A percentile compares a stretch with the other conserved stretches of the same genome.
Evolutionary conservation across 2,797 vertebrate genomes (phyloP).

Genomic region (Chromobotia macracanthus): DNA sequence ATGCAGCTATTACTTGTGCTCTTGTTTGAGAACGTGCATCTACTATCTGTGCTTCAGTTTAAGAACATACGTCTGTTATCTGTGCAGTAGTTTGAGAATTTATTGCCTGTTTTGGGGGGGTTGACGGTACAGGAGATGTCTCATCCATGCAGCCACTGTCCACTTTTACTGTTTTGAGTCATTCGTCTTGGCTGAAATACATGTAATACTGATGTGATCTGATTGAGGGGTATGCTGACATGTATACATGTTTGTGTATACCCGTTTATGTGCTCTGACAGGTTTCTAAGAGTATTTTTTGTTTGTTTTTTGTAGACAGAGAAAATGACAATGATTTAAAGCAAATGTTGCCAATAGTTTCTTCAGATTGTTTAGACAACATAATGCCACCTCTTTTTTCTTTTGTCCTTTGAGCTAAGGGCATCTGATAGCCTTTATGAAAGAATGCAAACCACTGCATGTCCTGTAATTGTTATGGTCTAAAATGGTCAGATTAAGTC

Average conservation of each 20-base stretch:
- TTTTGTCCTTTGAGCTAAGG: slow-evolving; percentile 61
- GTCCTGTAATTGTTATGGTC: slow-evolving; percentile 49
- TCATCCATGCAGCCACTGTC: background rate
- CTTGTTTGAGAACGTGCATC: background rate
- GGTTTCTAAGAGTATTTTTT: slow-evolving; percentile 1
- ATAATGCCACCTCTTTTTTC: slow-evolving; percentile 59
- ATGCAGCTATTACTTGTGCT: background rate
- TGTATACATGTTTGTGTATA: background rate
- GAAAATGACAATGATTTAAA: slow-evolving; percentile 61
- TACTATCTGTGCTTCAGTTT: background rate
- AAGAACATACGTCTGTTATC: background rate
- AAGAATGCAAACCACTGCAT: slow-evolving; percentile 59
- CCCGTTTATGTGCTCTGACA: background rate
- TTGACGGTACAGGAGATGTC: background rate
- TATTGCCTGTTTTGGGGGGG: background rate
- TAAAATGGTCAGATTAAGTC: slow-evolving; percentile 52
- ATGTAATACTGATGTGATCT: background rate
- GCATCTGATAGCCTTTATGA: slow-evolving; percentile 57
- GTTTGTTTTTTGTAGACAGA: slow-evolving; percentile 51
- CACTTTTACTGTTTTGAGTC: background rate
- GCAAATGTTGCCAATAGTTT: slow-evolving; percentile 54
- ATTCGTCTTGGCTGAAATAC: background rate
- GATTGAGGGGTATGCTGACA: background rate
- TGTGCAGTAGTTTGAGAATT: background rate
- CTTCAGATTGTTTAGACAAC: slow-evolving; percentile 61